Base-by-base conservation (phyloP, 2,888 invertebrate species). In the Leptinotarsa haldemani region DNA sequence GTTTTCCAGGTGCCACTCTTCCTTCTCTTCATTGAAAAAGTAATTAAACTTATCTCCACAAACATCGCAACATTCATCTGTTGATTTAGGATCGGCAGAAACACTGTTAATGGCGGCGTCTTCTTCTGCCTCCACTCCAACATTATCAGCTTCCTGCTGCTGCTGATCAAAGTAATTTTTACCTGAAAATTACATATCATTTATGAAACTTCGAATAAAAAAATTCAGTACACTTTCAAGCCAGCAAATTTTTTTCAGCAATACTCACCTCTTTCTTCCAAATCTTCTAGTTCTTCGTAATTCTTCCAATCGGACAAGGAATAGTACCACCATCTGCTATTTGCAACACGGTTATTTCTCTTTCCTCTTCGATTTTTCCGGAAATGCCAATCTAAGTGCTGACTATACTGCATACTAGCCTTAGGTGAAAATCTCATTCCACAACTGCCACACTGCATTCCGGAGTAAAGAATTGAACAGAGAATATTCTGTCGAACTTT, bases 1-100 rank as follows among this genome's bases (percentile, higher is more conserved):
- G 85, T 96, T 94, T 77, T 94, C 89, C 46, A 99, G 90, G 85
- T 97, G 96, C 99, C 99, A 99, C 85, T 97, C 98, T 87, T 99
- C 99, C 79, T 94, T 93, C 83, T 99, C 99, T 88, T 99, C 97
- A 86, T 98, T 95, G 89, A 95, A 99, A 89, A 96, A 98, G 87
- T 96, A 95, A 80, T 97, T 95, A 88, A 99, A 98, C 78, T 91
- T 90, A 88, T 99, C 99, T 16, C 94, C 93, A 88, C 99, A 99
- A 69, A 98, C 94, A 78, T 94, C 94, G 88, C 99, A 99, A 64
- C 75, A 87, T 68, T 91, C 91, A 82, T 92, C 90, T 13, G 91
- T 91, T 74, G 93, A 92, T 53, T 91, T 90, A 1, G 89, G 86
- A 71, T 91, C 91, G 0, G 94, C 94, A 9, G 93, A 90, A 75